These are phyloP conservation scores for Portunus trituberculatus DNA, from an alignment of 1,140 invertebrate species.

Conservation along the genomic window DNA sequence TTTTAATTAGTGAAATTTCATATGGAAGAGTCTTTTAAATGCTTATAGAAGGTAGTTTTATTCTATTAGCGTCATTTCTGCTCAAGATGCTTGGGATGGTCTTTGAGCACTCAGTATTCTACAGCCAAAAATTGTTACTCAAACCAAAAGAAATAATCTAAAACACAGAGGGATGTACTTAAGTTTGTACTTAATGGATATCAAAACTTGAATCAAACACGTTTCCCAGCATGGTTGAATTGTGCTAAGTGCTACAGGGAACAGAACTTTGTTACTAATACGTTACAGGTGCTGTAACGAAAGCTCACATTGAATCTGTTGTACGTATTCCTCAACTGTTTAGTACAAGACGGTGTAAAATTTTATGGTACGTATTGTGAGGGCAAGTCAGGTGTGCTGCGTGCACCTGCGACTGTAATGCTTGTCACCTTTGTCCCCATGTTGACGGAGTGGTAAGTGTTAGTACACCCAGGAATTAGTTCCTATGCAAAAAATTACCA, in stretches of 20 bases:
- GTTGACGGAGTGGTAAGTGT: slow-evolving; percentile 48
- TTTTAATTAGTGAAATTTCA: slow-evolving; percentile 8
- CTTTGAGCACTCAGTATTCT: slow-evolving; percentile 9
- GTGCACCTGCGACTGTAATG: slow-evolving; percentile 40
- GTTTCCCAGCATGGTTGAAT: slow-evolving; percentile 36
- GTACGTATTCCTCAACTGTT: slow-evolving; percentile 33
- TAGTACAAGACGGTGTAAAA: slow-evolving; percentile 66
- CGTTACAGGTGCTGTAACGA: slow-evolving; percentile 4
- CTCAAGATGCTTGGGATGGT: slow-evolving; percentile 12
- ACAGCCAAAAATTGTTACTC: neutral
- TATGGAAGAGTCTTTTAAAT: neutral
- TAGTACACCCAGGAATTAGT: slow-evolving; percentile 61
- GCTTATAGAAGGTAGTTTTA: neutral
- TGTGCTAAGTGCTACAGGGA: neutral
- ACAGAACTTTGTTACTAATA: slow-evolving; percentile 30
- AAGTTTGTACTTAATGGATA: slow-evolving; percentile 75
- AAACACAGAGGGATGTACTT: slow-evolving; percentile 62
- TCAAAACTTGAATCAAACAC: slow-evolving; percentile 72
- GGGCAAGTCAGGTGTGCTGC: slow-evolving; percentile 5
- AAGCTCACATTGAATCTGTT: slow-evolving; percentile 8
- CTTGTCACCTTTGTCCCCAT: slow-evolving; percentile 37
- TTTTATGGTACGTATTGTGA: neutral
- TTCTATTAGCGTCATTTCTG: neutral
- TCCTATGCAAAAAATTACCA: slow-evolving; percentile 63
- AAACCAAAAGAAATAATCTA: slow-evolving; percentile 42